A percentile compares a stretch with the other conserved stretches of the same genome.
Conservation (phyloP, 1,140 invertebrate species). For the Megathymus violae region DNA sequence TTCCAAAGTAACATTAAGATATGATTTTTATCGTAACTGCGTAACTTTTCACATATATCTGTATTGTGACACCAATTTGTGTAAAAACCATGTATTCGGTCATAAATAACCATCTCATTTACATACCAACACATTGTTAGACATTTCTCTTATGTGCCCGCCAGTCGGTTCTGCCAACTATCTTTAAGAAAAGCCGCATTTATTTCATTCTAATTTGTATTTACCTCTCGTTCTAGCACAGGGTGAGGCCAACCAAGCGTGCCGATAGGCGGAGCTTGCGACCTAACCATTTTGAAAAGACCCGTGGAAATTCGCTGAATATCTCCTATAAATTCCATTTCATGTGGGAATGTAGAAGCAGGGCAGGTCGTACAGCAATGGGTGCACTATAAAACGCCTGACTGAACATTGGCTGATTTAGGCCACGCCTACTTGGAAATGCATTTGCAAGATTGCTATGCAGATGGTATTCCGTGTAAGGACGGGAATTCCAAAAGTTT, state of each 20-base stretch:
- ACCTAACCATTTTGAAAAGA: conserved; percentile 55
- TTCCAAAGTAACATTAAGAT: conserved; percentile 7
- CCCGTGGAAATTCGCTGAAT: conserved; percentile 54
- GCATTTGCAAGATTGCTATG: conserved; percentile 82
- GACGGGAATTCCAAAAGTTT: conserved; percentile 59
- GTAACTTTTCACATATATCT: conserved; percentile 67
- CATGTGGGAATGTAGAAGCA: conserved; percentile 37
- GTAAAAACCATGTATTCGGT: conserved; percentile 43
- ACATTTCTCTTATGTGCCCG: conserved; percentile 59
- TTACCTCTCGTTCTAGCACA: conserved; percentile 54
- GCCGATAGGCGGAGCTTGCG: conserved; percentile 70
- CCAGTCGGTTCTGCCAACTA: conserved; percentile 73
- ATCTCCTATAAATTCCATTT: conserved; percentile 49
- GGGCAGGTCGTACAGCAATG: conserved; percentile 50
- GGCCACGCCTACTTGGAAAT: conserved; percentile 75
- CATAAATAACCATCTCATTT: conserved; percentile 76
- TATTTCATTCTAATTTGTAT: conserved; percentile 69
- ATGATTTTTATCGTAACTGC: conserved; percentile 30
- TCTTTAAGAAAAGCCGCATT: conserved; percentile 76
- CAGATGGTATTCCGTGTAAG: conserved; percentile 64
- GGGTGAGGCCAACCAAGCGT: conserved; percentile 65
- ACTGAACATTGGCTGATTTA: conserved; percentile 79
- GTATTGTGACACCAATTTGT: conserved; percentile 63
- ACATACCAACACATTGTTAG: conserved; percentile 76
- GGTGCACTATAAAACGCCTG: conserved; percentile 79